Conservation (phyloP, 2,888 invertebrate species). For the Desoria tigrina region DNA sequence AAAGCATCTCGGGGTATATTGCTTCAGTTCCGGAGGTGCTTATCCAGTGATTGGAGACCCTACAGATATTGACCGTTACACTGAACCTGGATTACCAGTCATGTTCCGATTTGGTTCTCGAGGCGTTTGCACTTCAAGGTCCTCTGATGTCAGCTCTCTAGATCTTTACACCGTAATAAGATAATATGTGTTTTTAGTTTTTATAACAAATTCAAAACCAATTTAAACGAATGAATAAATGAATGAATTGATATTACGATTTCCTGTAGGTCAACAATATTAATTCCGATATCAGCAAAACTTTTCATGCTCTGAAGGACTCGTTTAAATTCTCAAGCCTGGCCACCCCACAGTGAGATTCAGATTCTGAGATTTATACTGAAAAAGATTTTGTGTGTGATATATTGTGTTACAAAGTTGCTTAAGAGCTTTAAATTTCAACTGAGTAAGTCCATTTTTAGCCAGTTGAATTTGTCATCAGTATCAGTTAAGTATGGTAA, state of each 20-base stretch:
- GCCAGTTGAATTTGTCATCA: too few relatives aligned
- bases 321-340: background rate
- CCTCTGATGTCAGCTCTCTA: slow-evolving; percentile 58
- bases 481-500: too few relatives aligned
- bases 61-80: slow-evolving; percentile 1
- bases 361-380: too few relatives aligned
- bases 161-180: slow-evolving; percentile 58
- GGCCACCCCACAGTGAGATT: too few relatives aligned
- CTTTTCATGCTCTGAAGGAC: slow-evolving; percentile 26
- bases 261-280: slow-evolving; percentile 50
- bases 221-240: too few relatives aligned
- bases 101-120: slow-evolving; percentile 57
- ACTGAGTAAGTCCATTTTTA: too few relatives aligned
- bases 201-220: background rate
- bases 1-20: slow-evolving; percentile 51
- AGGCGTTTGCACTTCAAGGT: slow-evolving; percentile 56
- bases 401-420: too few relatives aligned
- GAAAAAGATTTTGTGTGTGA: too few relatives aligned
- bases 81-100: slow-evolving; percentile 56
- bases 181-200: background rate
- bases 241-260: background rate
- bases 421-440: too few relatives aligned
- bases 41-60: slow-evolving; percentile 53
- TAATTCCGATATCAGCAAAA: slow-evolving; percentile 46
- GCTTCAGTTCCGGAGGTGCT: slow-evolving; percentile 57